Evolutionary conservation across 1,140 invertebrate genomes (phyloP), one percentile per base, ranked within the genome.

Genomic region (Sycophaga agraensis): DNA sequence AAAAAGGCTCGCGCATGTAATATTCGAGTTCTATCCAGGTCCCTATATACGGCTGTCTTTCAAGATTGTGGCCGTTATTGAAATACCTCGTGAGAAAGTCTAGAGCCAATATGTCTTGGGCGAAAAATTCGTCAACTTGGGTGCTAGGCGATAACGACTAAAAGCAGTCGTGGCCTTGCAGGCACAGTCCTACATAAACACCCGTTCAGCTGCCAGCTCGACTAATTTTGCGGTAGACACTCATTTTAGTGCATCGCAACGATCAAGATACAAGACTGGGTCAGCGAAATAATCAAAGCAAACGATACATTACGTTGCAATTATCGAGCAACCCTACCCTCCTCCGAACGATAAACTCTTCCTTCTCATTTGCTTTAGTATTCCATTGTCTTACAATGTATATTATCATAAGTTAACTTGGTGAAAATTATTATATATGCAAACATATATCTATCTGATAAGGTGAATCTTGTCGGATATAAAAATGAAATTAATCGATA

Each of bases 1-100:
- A 94, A 79, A 94, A 93, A 82, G 92, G 92, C 67, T 93, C 91
- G 70, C 84, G 92, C 71, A 94, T 95, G 90, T 94, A 87, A 83
- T 75, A 68, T 73, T 35, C 68, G 72, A 75, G 69, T 73, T 67
- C 67, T 63, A 72, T 71, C 70, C 71, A 66, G 66, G 65, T 70
- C 54, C 31, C 46, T 43, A 58, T 63, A 46, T n/a, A 59, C 50
- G 56, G 55, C 42, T 54, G 62, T n/a, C 35, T 54, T n/a, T 21
- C 56, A 16, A 49, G 40, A 46, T 43, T 59, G 42, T 59, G 55
- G 56, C 62, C 62, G 16, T 22, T 64, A 28, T 17, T 64, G 7
- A 58, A 59, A 26, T 54, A 59, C 42, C 40, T 64, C 11, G 26
- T 42, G 28, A 49, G 56, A 56, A 64, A 64, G 22, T 64, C 49